phyloP scores from a whole-genome alignment of 2,888 invertebrate genomes.

The Ametastegia equiseti region DNA sequence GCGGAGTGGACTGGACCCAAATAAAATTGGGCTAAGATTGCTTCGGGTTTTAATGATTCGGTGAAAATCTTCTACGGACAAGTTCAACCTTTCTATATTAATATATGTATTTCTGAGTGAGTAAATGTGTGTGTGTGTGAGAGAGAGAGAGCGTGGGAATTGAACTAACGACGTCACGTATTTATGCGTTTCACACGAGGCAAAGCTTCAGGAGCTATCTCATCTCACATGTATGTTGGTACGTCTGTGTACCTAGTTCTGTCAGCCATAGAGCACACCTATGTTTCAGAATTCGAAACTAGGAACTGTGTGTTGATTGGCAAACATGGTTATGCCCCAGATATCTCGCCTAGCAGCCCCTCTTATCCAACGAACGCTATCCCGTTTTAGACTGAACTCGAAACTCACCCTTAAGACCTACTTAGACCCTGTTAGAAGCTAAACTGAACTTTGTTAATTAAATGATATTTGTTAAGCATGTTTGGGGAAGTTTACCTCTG shows the following conservation, averaged over 20 bases:
- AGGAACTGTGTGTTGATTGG: conserved; percentile 43
- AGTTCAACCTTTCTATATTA: too few species aligned
- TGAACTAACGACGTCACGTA: background rate
- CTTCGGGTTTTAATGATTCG: background rate
- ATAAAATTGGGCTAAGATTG: background rate
- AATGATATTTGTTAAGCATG: conserved; percentile 42
- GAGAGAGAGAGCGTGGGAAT: too few species aligned
- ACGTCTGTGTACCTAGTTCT: background rate
- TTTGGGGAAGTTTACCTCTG: background rate
- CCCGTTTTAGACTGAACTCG: background rate
- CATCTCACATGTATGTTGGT: background rate
- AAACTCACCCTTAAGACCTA: conserved; percentile 41
- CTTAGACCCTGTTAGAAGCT: conserved; percentile 14
- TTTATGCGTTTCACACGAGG: background rate
- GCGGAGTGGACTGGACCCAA: background rate
- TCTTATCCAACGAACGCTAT: too few species aligned
- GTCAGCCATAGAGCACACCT: conserved; percentile 15
- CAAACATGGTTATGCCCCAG: conserved; percentile 36
- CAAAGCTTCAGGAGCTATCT: background rate
- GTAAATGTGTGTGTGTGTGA: too few species aligned
- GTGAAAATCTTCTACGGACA: background rate
- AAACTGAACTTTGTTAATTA: conserved; percentile 44
- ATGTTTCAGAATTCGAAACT: conserved; percentile 32
- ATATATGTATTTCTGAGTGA: too few species aligned
- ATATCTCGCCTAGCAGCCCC: too few species aligned